Evolutionary conservation across 2,797 vertebrate genomes (phyloP), one percentile per base, ranked within the genome.

Genomic region (Pseudochaenichthys georgianus): DNA sequence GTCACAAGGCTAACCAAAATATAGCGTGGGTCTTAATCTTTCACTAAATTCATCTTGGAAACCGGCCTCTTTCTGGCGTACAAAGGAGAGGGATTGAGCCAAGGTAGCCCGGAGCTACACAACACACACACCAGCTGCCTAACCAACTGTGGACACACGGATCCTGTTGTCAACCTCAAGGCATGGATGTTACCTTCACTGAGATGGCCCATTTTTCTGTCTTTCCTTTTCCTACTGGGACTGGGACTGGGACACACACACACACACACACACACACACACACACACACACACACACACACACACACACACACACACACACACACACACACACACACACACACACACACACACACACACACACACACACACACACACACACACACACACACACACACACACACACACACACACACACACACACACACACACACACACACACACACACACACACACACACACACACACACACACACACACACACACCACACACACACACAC

Each of bases 111-210:
- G 57, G 73, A 88, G 90, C 88, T 77, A 86, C 59, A 74, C 65
- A 76, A 88, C 76, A 84, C 77, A 85, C 82, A 87, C 81, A 88
- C 87, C 81, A 87, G 86, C 88, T 90, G 88, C 87, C 74, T 87
- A 79, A 77, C 88, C 84, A 81, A 89, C 85, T 82, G 86, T 76
- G 75, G 79, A 78, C 65, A 77, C 82, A 82, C 10, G 0, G 52
- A 81, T 80, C 75, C 85, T 89, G 83, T 85, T 85, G 89, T 91
- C 84, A 89, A 89, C 84, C 87, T 89, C 70, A 80, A 88, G 87
- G 84, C 86, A 85, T 64, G 72, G 76, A 78, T 79, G 65, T 85
- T 83, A 87, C 87, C 86, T 81, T 82, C 65, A 64, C 69, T 72
- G 73, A 21, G 61, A 82, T 59, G 80, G 65, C 83, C 85, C 76